Evolutionary conservation across 1,140 invertebrate species (phyloP).

Genomic region (Caenorhabditis inopinata): DNA sequence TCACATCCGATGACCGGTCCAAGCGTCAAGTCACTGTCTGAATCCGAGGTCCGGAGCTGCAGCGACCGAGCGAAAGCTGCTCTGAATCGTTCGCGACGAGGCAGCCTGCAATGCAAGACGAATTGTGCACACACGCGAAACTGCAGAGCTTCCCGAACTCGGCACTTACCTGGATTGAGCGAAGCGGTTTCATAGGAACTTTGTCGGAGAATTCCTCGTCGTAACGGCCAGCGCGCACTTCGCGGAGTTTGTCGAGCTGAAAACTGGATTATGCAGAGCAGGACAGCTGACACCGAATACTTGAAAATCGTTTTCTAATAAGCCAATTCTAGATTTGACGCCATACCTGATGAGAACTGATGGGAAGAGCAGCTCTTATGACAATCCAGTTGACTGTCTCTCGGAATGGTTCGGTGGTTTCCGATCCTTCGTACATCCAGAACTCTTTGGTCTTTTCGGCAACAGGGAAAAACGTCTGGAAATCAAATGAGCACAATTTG

Average conservation of each 20-base stretch:
- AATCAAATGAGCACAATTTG: constrained; percentile 45
- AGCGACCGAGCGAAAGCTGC: constrained; percentile 41
- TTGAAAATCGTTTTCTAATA: no score
- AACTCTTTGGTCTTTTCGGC: constrained; percentile 64
- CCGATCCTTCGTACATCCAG: constrained; percentile 65
- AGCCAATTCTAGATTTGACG: neutral
- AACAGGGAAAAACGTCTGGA: constrained; percentile 28
- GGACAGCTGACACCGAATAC: no score
- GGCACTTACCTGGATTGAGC: constrained; percentile 34
- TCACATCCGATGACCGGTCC: neutral
- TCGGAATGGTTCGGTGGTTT: constrained; percentile 62
- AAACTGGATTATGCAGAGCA: no score
- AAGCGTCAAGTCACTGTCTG: neutral
- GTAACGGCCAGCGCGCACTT: constrained; percentile 50
- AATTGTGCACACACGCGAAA: no score
- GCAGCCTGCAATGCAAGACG: neutral
- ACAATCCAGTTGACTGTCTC: constrained; percentile 65
- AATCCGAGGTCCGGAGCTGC: constrained; percentile 36
- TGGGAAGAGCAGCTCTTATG: constrained; percentile 63
- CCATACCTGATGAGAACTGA: constrained; percentile 59
- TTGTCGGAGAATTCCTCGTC: constrained; percentile 61
- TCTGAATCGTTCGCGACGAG: constrained; percentile 37
- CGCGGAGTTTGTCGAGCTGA: constrained; percentile 61
- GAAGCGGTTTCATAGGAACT: constrained; percentile 53
- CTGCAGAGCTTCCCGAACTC: no score